phyloP scores from a whole-genome alignment of 2,797 vertebrate genomes.

The Hylomyscus alleni region DNA sequence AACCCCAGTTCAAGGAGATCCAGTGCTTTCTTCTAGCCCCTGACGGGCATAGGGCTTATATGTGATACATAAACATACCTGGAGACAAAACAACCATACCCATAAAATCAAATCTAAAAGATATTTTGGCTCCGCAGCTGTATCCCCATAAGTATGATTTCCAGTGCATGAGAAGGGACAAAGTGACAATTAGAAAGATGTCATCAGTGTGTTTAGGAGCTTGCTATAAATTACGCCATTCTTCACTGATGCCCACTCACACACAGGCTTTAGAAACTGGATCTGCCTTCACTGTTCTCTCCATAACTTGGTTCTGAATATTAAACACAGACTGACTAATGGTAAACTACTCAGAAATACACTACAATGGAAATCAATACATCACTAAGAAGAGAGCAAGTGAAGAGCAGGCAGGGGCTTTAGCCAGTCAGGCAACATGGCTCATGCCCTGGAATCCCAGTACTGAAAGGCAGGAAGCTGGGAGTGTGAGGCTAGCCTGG shows the following conservation, averaged over 20 bases:
- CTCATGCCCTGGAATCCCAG: not conserved
- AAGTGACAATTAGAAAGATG: not conserved
- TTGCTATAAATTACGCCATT: not conserved
- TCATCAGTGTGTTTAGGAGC: not conserved
- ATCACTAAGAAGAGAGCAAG: not conserved
- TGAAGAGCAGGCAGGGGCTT: not conserved
- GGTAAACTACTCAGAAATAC: not conserved
- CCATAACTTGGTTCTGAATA: not conserved
- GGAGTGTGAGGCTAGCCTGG: not conserved
- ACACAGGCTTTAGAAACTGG: not conserved
- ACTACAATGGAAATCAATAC: not conserved
- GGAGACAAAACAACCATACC: too few species aligned
- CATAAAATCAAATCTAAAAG: not conserved
- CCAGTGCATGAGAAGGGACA: not conserved
- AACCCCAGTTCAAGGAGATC: not conserved
- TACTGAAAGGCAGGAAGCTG: not conserved
- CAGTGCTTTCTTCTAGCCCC: not conserved
- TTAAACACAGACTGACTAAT: not conserved
- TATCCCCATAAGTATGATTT: not conserved
- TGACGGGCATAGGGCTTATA: not conserved
- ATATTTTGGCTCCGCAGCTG: conserved; percentile 22
- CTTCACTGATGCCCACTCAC: not conserved
- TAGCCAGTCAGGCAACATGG: too few species aligned
- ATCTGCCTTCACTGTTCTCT: not conserved
- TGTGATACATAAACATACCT: not conserved